These are phyloP conservation scores for Apodemia zela DNA, from an alignment of 2,888 invertebrate genomes.

Conservation along the genomic window DNA sequence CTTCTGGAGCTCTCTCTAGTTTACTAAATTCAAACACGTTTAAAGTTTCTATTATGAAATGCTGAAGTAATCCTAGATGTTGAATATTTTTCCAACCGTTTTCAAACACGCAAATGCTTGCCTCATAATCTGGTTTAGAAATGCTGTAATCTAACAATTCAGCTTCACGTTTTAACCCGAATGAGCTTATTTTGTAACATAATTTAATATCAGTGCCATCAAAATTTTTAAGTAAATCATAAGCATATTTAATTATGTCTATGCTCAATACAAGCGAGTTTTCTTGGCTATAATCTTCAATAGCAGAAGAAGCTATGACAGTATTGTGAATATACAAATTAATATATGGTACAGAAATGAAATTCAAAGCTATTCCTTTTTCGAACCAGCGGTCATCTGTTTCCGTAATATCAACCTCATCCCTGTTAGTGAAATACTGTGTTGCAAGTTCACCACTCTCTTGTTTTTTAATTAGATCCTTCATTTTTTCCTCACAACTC, in stretches of 20 bases:
- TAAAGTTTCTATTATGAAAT: slow-evolving; percentile 3
- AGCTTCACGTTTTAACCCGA: not conserved
- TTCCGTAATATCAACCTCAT: slow-evolving; percentile 24
- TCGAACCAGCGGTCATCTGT: slow-evolving; percentile 39
- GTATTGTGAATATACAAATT: slow-evolving; percentile 31
- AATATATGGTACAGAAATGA: slow-evolving; percentile 33
- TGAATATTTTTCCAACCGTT: slow-evolving; percentile 15
- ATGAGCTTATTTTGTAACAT: not conserved
- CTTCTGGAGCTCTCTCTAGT: slow-evolving; percentile 1
- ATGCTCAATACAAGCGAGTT: slow-evolving; percentile 37
- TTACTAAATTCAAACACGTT: slow-evolving; percentile 7
- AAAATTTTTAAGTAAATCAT: slow-evolving; percentile 43
- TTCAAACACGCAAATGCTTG: slow-evolving; percentile 11
- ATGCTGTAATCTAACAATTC: slow-evolving; percentile 16
- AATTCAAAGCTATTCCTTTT: slow-evolving; percentile 35
- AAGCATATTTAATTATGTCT: slow-evolving; percentile 44
- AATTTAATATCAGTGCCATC: slow-evolving; percentile 24
- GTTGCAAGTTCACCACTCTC: not conserved
- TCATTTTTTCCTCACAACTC: not conserved
- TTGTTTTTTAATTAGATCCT: not conserved
- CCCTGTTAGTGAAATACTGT: slow-evolving; percentile 26
- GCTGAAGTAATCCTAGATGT: not conserved
- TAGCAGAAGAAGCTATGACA: slow-evolving; percentile 29
- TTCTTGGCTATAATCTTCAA: slow-evolving; percentile 32
- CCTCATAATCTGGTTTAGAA: slow-evolving; percentile 36